Evolutionary conservation across 2,888 invertebrate genomes (phyloP), one percentile per base, ranked within the genome.

Genomic region (Ernsta delagoae): DNA sequence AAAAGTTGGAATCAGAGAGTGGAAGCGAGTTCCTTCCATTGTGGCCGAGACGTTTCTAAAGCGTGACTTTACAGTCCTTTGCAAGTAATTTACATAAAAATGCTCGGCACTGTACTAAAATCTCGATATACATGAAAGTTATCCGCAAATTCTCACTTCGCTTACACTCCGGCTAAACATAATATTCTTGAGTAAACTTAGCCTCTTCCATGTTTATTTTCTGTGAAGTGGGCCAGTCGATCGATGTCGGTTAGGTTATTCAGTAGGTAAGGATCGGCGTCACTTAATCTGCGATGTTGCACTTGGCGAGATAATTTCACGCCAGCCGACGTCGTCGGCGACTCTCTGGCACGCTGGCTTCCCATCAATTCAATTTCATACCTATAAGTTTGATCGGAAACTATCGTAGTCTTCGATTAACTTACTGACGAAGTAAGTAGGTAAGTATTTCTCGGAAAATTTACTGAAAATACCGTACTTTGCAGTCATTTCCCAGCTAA

Each of bases 251-350:
- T 75, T 72, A 74, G 77, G 79, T 84, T 84, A 83, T 81, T 79
- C 80, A 77, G 75, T 75, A 78, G 78, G 80, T 80, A 75, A 75
- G 78, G 80, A 82, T 81, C 79, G 79, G 73, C 76, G 82, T 74
- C 84, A 86, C 82, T 88, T 87, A 86, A 88, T 88, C 86, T 83
- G 73, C 79, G 82, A 85, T 83, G 84, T 84, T 83, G 86, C 87
- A 83, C 83, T 85, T 83, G 79, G 77, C 72, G 75, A 80, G 81
- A 88, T 88, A 88, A 90, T 88, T 88, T 89, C 84, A 87, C 85
- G 87, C 83, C 82, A 77, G 72, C 74, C 80, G 75, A 71, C 73
- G 74, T 57, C 72, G 72, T 71, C 72, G 75, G 9, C 48, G 48
- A 74, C 74, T 72, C 67, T 71, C 65, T 70, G 76, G 75, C 73